phyloP scores from a whole-genome alignment of 2,797 vertebrate species.

The Poeciliopsis infans region DNA sequence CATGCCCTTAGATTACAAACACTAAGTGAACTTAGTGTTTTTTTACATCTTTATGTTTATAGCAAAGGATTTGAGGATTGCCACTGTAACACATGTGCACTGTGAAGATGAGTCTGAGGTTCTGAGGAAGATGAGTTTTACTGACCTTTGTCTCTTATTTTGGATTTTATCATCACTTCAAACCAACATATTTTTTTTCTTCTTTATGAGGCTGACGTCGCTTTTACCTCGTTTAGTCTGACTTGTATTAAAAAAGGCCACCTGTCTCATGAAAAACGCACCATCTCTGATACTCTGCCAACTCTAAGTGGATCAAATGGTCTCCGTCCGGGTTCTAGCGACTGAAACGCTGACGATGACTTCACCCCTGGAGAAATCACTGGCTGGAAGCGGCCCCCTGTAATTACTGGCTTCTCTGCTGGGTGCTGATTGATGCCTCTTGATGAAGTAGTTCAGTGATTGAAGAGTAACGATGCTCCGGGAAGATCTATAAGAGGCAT shows the following conservation, averaged over 20 bases:
- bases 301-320: conserved; percentile 39
- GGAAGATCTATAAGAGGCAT: conserved; percentile 73
- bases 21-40: background rate
- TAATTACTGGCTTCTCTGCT: conserved; percentile 68
- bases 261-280: conserved; percentile 12
- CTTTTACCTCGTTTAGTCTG: background rate
- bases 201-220: background rate
- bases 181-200: background rate
- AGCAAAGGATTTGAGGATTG: conserved; percentile 4
- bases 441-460: conserved; percentile 78
- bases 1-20: background rate
- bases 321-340: conserved; percentile 27
- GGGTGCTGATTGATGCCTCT: conserved; percentile 72
- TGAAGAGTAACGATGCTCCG: conserved; percentile 69
- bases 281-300: conserved; percentile 25
- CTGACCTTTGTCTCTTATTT: conserved; percentile 22
- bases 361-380: conserved; percentile 68
- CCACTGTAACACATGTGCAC: background rate
- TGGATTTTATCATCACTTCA: background rate
- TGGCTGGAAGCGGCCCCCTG: conserved; percentile 54
- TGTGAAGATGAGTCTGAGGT: conserved; percentile 1
- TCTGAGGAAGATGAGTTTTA: conserved; percentile 12
- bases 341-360: conserved; percentile 11
- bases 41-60: background rate
- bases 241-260: conserved; percentile 2